These are phyloP conservation scores for Gnatocerus cornutus DNA, from an alignment of 2,888 invertebrate genomes.

Conservation along the genomic window DNA sequence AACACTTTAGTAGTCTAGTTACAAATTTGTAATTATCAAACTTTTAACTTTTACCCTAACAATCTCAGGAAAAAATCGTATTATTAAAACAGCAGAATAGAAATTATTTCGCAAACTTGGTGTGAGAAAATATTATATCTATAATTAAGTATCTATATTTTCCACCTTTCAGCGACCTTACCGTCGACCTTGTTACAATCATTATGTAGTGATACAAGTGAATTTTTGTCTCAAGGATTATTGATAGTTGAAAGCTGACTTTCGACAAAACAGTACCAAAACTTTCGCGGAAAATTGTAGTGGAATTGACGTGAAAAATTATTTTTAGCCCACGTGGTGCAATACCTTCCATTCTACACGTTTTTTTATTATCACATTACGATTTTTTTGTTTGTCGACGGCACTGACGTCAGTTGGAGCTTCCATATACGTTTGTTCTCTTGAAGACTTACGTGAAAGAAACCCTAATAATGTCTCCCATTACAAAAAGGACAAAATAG, in stretches of 20 bases:
- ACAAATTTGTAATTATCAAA: slow-evolving; percentile 24
- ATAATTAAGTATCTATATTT: slow-evolving; percentile 55
- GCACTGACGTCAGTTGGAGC: slow-evolving; percentile 13
- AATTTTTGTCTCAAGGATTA: slow-evolving; percentile 64
- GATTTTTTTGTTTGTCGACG: slow-evolving; percentile 14
- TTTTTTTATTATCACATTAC: slow-evolving; percentile 3
- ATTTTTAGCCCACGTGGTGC: neutral
- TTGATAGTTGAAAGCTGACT: slow-evolving; percentile 59
- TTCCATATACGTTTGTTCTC: slow-evolving; percentile 21
- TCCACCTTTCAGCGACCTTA: slow-evolving; percentile 63
- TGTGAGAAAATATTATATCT: slow-evolving; percentile 1
- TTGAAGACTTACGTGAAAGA: slow-evolving; percentile 29
- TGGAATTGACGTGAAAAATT: neutral
- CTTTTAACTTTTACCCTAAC: slow-evolving; percentile 1
- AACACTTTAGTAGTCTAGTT: slow-evolving; percentile 11
- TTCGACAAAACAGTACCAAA: slow-evolving; percentile 18
- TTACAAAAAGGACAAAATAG: slow-evolving; percentile 27
- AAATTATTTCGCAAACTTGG: slow-evolving; percentile 47
- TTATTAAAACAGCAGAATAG: slow-evolving; percentile 19
- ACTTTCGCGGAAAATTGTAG: slow-evolving; percentile 9
- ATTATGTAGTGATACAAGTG: slow-evolving; percentile 55
- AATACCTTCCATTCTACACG: neutral
- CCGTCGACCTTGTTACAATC: slow-evolving; percentile 60
- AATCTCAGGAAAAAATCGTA: slow-evolving; percentile 4
- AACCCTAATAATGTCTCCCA: slow-evolving; percentile 20